phyloP scores from a whole-genome alignment of 2,797 vertebrate genomes.

The Lophius americanus region DNA sequence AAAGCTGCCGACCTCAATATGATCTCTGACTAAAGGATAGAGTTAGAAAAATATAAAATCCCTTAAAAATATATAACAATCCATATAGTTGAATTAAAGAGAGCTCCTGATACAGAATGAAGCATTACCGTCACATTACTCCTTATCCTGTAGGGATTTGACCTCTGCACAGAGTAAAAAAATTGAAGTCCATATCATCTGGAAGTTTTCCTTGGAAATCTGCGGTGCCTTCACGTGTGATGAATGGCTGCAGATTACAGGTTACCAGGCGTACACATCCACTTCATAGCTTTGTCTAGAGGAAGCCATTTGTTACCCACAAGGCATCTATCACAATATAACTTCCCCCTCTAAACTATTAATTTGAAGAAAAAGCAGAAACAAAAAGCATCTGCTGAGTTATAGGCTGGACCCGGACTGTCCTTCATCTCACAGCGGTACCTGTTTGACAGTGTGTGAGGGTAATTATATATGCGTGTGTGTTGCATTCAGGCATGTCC shows the following conservation, averaged over 20 bases:
- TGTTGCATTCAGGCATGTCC: slow-evolving; percentile 45
- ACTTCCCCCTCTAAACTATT: slow-evolving; percentile 76
- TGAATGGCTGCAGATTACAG: slow-evolving; percentile 70
- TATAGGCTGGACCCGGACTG: slow-evolving; percentile 70
- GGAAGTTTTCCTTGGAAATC: slow-evolving; percentile 63
- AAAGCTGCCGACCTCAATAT: slow-evolving; percentile 56
- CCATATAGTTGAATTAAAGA: slow-evolving; percentile 50
- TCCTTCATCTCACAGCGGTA: slow-evolving; percentile 65
- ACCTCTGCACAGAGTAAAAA: slow-evolving; percentile 54
- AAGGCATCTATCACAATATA: slow-evolving; percentile 75
- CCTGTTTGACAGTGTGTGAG: slow-evolving; percentile 42
- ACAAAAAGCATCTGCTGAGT: slow-evolving; percentile 75
- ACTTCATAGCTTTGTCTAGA: slow-evolving; percentile 69
- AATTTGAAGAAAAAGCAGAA: slow-evolving; percentile 75
- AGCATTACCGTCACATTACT: slow-evolving; percentile 21
- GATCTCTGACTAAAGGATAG: slow-evolving; percentile 46
- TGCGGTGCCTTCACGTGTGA: slow-evolving; percentile 64
- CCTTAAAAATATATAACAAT: slow-evolving; percentile 50
- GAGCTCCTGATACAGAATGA: slow-evolving; percentile 39
- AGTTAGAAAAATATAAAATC: slow-evolving; percentile 42
- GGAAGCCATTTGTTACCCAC: slow-evolving; percentile 73
- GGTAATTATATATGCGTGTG: slow-evolving; percentile 3
- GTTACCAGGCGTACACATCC: slow-evolving; percentile 66
- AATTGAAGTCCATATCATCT: slow-evolving; percentile 53
- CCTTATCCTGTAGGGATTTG: slow-evolving; percentile 47